Evolutionary conservation across 2,888 invertebrate genomes (phyloP).

Genomic region (Spisula solida): DNA sequence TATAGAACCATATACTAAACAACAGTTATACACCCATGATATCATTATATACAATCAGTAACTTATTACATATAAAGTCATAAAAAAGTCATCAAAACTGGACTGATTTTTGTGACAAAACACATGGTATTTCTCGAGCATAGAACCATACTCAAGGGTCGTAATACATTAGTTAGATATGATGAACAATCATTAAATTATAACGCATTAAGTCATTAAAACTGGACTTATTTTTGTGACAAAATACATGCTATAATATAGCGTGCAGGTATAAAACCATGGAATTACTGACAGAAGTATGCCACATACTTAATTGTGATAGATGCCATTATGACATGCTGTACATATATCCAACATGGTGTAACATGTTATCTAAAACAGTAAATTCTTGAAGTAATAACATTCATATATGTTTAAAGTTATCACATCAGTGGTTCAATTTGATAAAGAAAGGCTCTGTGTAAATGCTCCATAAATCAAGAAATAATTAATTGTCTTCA

Average conservation of each 20-base stretch:
- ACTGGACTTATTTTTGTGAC: not conserved
- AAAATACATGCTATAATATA: not conserved
- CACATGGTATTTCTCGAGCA: not conserved
- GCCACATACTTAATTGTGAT: not conserved
- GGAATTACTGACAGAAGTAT: not conserved
- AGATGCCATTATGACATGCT: no score
- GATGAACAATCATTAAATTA: not conserved
- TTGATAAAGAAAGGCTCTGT: not conserved
- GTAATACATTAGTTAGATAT: not conserved
- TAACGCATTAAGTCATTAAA: not conserved
- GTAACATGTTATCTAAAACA: no score
- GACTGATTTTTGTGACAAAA: not conserved
- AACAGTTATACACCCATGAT: not conserved
- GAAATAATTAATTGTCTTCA: no score
- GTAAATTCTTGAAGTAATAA: no score
- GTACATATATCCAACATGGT: no score
- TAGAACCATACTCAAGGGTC: not conserved
- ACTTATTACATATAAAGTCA: not conserved
- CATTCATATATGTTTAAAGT: no score
- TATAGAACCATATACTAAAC: not conserved
- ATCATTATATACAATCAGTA: not conserved
- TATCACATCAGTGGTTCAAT: not conserved
- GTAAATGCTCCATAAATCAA: no score
- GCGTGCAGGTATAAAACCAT: not conserved
- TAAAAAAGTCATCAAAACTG: slow-evolving; percentile 3